These are phyloP conservation scores for Enteromius mattozi DNA, from an alignment of 2,797 vertebrate genomes.

Conservation along the genomic window DNA sequence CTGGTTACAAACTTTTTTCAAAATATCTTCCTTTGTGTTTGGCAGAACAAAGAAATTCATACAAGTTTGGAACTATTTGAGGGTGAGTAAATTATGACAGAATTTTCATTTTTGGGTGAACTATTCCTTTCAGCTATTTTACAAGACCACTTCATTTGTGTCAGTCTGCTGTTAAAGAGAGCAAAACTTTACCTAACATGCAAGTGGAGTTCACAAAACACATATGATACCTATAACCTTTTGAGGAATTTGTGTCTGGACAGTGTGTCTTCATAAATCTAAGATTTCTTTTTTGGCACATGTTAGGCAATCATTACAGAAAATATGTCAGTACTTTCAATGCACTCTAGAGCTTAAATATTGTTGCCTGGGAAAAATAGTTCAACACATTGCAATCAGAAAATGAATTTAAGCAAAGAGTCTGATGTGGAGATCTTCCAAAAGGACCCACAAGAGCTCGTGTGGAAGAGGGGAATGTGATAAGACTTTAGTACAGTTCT, in stretches of 20 bases:
- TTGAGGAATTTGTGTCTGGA: conserved; percentile 25
- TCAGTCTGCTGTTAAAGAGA: not conserved
- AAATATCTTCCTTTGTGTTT: too few species aligned
- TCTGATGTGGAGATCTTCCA: conserved; percentile 14
- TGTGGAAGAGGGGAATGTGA: conserved; percentile 2
- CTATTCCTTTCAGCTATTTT: too few species aligned
- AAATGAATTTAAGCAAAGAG: not conserved
- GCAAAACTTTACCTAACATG: not conserved
- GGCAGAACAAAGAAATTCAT: too few species aligned
- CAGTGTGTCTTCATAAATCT: conserved; percentile 13
- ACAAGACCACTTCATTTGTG: not conserved
- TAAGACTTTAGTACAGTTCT: conserved; percentile 13
- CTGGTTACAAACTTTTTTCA: too few species aligned
- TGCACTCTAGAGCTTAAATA: conserved; percentile 36
- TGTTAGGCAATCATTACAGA: not conserved
- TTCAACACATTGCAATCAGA: not conserved
- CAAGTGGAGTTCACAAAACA: not conserved
- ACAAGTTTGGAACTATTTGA: too few species aligned
- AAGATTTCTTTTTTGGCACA: conserved; percentile 9
- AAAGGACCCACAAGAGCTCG: conserved; percentile 23
- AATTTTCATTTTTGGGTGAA: too few species aligned
- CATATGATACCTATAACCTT: not conserved
- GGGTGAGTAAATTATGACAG: too few species aligned
- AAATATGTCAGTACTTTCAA: conserved; percentile 25
- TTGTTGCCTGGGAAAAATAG: conserved; percentile 6